Evolutionary conservation across 1,140 invertebrate species (phyloP).

Genomic region (Globodera rostochiensis): DNA sequence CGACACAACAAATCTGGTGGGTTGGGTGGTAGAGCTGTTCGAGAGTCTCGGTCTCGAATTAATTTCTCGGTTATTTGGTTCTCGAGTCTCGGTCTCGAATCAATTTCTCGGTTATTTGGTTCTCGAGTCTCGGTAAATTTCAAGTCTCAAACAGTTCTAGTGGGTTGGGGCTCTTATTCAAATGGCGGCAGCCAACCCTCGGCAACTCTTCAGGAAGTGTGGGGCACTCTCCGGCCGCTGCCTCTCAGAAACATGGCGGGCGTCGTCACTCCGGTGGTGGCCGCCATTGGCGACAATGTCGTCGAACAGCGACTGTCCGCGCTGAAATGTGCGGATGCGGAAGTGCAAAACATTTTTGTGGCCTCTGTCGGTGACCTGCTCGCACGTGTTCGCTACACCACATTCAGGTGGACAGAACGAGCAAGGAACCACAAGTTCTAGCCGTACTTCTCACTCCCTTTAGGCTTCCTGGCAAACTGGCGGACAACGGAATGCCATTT

Average conservation of each 20-base stretch:
- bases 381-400: neutral
- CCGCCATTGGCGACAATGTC: neutral
- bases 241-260: neutral
- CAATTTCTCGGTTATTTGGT: no score
- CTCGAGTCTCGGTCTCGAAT: no score
- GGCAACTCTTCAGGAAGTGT: neutral
- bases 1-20: neutral
- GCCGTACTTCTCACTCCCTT: neutral
- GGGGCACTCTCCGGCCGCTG: slow-evolving; percentile 8
- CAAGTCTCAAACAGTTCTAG: neutral
- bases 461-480: neutral
- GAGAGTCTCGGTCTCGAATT: neutral
- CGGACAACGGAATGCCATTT: slow-evolving; percentile 3
- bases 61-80: no score
- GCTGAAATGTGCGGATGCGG: slow-evolving; percentile 1
- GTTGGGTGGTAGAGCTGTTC: neutral
- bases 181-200: no score
- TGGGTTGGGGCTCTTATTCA: neutral
- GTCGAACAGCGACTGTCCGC: neutral
- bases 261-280: slow-evolving; percentile 18
- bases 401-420: slow-evolving; percentile 5
- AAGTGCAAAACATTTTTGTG: slow-evolving; percentile 22
- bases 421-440: neutral
- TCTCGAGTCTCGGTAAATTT: neutral
- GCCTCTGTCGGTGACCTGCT: slow-evolving; percentile 13